Evolutionary conservation across 2,797 vertebrate genomes (phyloP).

Genomic region (Enteromius thamalakanensis): DNA sequence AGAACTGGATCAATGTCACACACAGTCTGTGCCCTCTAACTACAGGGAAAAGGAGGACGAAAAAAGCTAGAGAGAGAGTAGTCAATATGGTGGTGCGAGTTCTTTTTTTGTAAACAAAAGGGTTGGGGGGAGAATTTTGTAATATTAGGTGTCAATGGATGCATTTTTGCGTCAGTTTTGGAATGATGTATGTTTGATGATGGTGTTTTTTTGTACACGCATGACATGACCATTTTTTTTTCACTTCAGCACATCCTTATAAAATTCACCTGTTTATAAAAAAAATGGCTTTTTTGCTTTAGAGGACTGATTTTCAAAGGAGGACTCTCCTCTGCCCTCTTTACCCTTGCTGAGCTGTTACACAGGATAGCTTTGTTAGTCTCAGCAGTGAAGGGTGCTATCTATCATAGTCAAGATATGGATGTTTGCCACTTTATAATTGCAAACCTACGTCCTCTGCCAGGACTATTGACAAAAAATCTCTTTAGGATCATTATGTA

Average conservation of each 20-base stretch:
- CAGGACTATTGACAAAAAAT: conserved; percentile 74
- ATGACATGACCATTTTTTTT: neutral
- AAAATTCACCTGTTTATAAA: conserved; percentile 24
- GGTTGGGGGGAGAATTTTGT: neutral
- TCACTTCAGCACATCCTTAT: conserved; percentile 18
- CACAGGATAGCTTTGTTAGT: conserved; percentile 77
- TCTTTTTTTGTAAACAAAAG: conserved; percentile 22
- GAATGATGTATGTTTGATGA: neutral
- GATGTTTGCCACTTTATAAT: conserved; percentile 80
- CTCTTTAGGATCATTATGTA: conserved; percentile 70
- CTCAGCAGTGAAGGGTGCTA: conserved; percentile 70
- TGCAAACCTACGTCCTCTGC: conserved; percentile 73
- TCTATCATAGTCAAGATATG: conserved; percentile 81
- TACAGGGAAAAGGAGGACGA: conserved; percentile 48
- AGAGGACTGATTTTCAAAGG: conserved; percentile 60
- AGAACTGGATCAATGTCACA: conserved; percentile 63
- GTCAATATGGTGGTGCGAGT: conserved; percentile 39
- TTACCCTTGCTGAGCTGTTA: conserved; percentile 70
- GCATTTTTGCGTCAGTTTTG: neutral
- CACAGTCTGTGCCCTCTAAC: conserved; percentile 60
- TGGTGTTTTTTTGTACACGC: neutral
- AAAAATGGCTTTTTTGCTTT: conserved; percentile 47
- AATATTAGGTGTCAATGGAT: neutral
- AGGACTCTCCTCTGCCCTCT: conserved; percentile 60
- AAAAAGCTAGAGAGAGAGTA: conserved; percentile 21